Percentiles rank a stretch among this genome's conserved stretches.
Evolutionary conservation across 2,113 vertebrate species (phyloP).

Genomic region (Passer montanus): DNA sequence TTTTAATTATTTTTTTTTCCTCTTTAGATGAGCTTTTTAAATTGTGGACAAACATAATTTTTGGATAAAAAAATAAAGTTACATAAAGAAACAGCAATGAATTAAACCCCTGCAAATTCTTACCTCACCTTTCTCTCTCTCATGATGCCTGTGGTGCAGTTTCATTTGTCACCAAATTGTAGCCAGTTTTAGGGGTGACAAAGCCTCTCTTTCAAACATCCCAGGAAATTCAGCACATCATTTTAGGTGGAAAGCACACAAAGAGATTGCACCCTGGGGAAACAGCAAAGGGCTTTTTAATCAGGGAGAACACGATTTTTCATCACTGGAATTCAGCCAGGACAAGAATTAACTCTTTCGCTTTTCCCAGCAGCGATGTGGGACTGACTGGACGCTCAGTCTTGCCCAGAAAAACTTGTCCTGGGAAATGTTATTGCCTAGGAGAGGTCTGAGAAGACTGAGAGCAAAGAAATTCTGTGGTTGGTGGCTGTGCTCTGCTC

Average conservation of each 20-base stretch:
- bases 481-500: fast-evolving
- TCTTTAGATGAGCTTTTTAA: background rate
- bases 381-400: background rate
- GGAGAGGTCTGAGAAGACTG: background rate
- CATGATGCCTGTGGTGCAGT: background rate
- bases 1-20: too few relatives aligned
- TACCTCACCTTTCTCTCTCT: background rate
- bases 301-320: background rate
- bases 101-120: background rate
- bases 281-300: background rate
- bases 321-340: background rate
- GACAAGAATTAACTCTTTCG: background rate
- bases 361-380: background rate
- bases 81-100: fast-evolving
- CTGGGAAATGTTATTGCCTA: background rate
- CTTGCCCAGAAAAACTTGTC: background rate
- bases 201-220: background rate
- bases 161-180: background rate
- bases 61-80: background rate
- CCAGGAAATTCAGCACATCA: background rate
- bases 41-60: background rate
- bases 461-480: fast-evolving
- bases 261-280: background rate
- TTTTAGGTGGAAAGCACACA: background rate
- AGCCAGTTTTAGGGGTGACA: background rate